These are phyloP conservation scores for Atta texana DNA, from an alignment of 1,140 invertebrate genomes.

Conservation along the genomic window DNA sequence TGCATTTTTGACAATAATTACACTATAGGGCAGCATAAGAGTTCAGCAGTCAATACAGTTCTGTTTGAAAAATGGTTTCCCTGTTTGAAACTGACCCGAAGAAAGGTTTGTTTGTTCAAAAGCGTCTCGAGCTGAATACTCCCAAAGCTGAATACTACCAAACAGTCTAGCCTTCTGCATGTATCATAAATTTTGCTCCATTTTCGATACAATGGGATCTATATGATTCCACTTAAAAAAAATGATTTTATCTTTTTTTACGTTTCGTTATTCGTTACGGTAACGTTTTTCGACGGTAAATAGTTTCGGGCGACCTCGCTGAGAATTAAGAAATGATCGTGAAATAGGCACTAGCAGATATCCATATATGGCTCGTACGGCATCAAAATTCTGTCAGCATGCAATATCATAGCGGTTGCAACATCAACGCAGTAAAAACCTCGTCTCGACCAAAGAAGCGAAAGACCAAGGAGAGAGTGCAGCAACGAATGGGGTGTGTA, in stretches of 20 bases:
- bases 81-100: slow-evolving; percentile 4
- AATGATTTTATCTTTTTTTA: slow-evolving; percentile 20
- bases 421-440: slow-evolving; percentile 44
- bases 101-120: slow-evolving; percentile 40
- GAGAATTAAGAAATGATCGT: slow-evolving; percentile 10
- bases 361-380: slow-evolving; percentile 26
- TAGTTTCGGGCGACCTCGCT: not conserved
- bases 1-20: not conserved
- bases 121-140: slow-evolving; percentile 12
- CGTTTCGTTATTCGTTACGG: not conserved
- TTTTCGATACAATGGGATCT: not conserved
- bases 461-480: slow-evolving; percentile 13
- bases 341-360: slow-evolving; percentile 22
- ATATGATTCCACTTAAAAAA: not conserved
- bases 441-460: slow-evolving; percentile 49
- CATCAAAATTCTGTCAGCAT: slow-evolving; percentile 54
- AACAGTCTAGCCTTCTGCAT: not conserved
- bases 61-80: slow-evolving; percentile 11
- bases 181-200: slow-evolving; percentile 20
- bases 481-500: not conserved
- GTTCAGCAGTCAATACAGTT: slow-evolving; percentile 4
- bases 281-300: not conserved
- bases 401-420: slow-evolving; percentile 45
- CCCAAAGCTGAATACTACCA: not conserved
- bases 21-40: not conserved